Base-by-base conservation (phyloP, 1,140 invertebrate species). In the Drosophila micromelanica region DNA sequence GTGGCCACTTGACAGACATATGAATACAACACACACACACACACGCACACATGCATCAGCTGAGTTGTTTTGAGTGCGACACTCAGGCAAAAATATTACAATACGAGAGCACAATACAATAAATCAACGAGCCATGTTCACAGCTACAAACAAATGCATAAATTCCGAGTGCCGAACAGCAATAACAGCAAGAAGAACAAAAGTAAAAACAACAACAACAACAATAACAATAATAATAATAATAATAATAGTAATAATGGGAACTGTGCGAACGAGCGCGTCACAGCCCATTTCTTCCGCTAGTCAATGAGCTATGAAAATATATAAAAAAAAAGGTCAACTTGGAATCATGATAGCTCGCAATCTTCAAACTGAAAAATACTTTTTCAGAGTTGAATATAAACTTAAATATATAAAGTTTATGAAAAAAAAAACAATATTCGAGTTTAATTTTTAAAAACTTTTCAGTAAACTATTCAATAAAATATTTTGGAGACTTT, bases 61-160 rank as follows among this genome's bases (percentile, higher is more conserved):
- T 7, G 13, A n/a, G 37, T 12, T 38, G 5, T 32, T 49, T 71
- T 13, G 37, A 86, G 82, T 69, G 70, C 62, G 51, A 52, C 78
- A 73, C 75, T 81, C 46, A 51, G 54, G 59, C 59, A 76, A 40
- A 78, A 86, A 78, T 76, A 82, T 78, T 70, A 82, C 82, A 87
- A 76, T 76, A 46, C 60, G 17, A 65, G 60, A 78, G 78, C 68
- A 81, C 78, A 86, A 81, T 86, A 75, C 70, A 81, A 87, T 86
- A 86, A 87, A 87, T 86, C 78, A 86, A 76, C 67, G 63, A 69
- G 71, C 62, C 63, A 38, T 62, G 74, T 65, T 48, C 54, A 20
- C 79, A 67, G 62, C 60, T 73, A 82, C 76, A 89, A 87, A 89
- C 82, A 82, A 89, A 87, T 87, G 75, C 84, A 87, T 81, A 87